A percentile compares a stretch with the other conserved stretches of the same genome.
Conservation (phyloP, 2,888 invertebrate genomes). For the Agonopterix arenella region DNA sequence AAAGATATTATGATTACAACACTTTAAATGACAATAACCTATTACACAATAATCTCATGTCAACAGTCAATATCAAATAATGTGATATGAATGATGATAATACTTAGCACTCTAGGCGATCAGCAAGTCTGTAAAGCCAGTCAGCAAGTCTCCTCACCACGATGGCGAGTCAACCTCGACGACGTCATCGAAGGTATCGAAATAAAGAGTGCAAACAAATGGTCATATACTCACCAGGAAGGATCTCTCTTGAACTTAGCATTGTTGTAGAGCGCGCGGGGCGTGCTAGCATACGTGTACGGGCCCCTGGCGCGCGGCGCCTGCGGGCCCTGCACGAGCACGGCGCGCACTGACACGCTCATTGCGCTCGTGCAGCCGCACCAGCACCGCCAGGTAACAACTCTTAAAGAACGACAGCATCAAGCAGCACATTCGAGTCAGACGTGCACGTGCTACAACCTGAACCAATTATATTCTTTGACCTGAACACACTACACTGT, state of each 20-base stretch:
- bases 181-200: too few relatives aligned
- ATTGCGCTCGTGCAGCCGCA: constrained; percentile 24
- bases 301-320: constrained; percentile 49
- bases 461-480: neutral
- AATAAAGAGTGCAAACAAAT: neutral
- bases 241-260: constrained; percentile 66
- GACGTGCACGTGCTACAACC: too few relatives aligned
- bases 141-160: too few relatives aligned
- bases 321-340: constrained; percentile 50
- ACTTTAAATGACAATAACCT: too few relatives aligned
- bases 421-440: constrained; percentile 46
- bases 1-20: too few relatives aligned
- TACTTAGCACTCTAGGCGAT: too few relatives aligned
- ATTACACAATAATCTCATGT: too few relatives aligned
- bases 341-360: constrained; percentile 58
- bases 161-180: too few relatives aligned
- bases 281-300: constrained; percentile 79
- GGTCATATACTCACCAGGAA: constrained; percentile 50
- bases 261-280: constrained; percentile 77
- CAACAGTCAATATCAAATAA: too few relatives aligned
- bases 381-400: constrained; percentile 7
- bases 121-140: too few relatives aligned
- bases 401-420: constrained; percentile 16
- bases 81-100: too few relatives aligned
- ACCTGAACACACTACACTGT: neutral